Conservation (phyloP, 2,888 invertebrate genomes). For the Baronia brevicornis region DNA sequence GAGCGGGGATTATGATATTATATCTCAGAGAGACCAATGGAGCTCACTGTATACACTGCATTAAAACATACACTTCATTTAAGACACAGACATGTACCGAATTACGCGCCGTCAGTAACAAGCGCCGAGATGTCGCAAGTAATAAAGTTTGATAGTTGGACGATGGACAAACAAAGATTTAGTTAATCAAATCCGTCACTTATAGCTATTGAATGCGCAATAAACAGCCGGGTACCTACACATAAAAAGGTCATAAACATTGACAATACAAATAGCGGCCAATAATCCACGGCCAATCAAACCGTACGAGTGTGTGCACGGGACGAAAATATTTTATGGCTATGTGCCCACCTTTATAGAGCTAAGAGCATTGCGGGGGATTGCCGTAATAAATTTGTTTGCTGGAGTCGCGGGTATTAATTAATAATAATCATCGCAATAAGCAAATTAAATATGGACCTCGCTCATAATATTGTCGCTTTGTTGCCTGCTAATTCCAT, state of each 20-base stretch:
- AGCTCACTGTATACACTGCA: no score
- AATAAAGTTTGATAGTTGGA: conserved; percentile 38
- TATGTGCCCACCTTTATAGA: conserved; percentile 48
- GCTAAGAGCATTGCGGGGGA: conserved; percentile 44
- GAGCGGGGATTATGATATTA: no score
- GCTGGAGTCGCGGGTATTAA: conserved; percentile 45
- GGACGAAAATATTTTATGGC: conserved; percentile 49
- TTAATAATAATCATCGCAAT: conserved; percentile 32
- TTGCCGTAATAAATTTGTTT: conserved; percentile 66
- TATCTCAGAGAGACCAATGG: no score
- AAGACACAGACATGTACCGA: no score
- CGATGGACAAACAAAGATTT: conserved; percentile 47
- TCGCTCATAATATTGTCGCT: no score
- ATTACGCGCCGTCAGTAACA: no score
- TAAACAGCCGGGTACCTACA: conserved; percentile 60
- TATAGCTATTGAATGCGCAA: conserved; percentile 62
- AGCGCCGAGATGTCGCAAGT: conserved; percentile 12
- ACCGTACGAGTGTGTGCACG: conserved; percentile 29
- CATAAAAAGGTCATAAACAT: conserved; percentile 70
- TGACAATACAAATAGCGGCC: conserved; percentile 69
- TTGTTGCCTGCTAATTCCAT: no score
- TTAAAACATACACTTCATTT: no score
- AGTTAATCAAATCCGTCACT: conserved; percentile 68
- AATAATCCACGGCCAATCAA: conserved; percentile 66
- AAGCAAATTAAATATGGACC: conserved; percentile 5